Evolutionary conservation across 2,888 invertebrate genomes (phyloP), one percentile per base, ranked within the genome.

Genomic region (Noctua pronuba): DNA sequence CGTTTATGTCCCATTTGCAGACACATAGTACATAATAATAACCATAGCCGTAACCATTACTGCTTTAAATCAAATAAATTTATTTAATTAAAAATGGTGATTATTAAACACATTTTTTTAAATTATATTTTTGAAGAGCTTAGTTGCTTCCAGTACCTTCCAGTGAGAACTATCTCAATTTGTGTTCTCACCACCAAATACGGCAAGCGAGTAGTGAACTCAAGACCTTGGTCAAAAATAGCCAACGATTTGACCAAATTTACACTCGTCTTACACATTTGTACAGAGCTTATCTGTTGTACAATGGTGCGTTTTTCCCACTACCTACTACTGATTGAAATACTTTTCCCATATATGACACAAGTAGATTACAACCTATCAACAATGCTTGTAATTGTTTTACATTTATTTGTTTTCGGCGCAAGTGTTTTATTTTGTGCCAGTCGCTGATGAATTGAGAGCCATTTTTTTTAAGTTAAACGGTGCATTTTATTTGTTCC

Each of bases 211-310:
- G 82, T 95, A 92, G 86, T 94, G 95, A 95, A 93, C 95, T 85
- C 90, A 62, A 86, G 92, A 92, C 95, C 95, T 95, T 95, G 94
- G 89, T 92, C 91, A 81, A 89, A 94, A 95, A 95, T 95, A 95
- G 93, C 88, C 90, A 91, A 93, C 89, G 91, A 95, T 93, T 93
- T 92, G 91, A 92, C 94, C 92, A 94, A 95, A 94, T 93, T 94
- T 94, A 94, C 93, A 91, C 90, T 87, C 88, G 89, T 88, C 92
- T 82, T 82, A 82, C 75, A 94, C 93, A 93, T 94, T 92, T 94
- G 93, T 94, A 93, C 88, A 90, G 84, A 90, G 92, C 91, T 94
- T 94, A 95, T 95, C 94, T 91, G 44, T 49, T 70, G 79, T 79
- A 88, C 86, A 86, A 89, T 83, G 69, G 81, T 41, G 69, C 70